phyloP scores from a whole-genome alignment of 2,888 invertebrate genomes.

The Plebejus melissa region DNA sequence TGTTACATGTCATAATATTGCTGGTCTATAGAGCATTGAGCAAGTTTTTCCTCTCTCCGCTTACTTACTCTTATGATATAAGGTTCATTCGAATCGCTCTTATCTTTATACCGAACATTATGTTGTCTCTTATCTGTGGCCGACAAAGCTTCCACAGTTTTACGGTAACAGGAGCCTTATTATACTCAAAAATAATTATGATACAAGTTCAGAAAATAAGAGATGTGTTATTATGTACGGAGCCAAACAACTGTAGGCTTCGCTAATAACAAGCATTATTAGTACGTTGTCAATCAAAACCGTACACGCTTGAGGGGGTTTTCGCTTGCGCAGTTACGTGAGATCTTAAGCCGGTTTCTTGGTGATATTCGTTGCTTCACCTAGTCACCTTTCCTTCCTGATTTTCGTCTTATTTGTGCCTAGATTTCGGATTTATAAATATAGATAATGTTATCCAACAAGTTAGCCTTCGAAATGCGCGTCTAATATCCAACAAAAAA shows the following conservation, averaged over 20 bases:
- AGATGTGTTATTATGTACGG: conserved; percentile 10
- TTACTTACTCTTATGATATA: conserved; percentile 15
- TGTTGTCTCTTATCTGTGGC: conserved; percentile 23
- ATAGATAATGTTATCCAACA: background rate
- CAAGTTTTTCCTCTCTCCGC: background rate
- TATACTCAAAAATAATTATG: conserved; percentile 17
- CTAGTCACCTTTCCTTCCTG: conserved; percentile 14
- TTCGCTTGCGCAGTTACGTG: conserved; percentile 9
- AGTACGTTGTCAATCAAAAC: conserved; percentile 18
- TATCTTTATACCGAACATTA: conserved; percentile 21
- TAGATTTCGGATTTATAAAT: background rate
- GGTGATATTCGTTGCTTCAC: background rate
- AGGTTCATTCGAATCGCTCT: conserved; percentile 25
- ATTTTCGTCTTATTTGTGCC: conserved; percentile 33
- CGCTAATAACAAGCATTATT: conserved; percentile 14
- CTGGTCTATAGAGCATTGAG: background rate
- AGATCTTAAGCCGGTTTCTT: conserved; percentile 18
- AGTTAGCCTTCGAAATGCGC: background rate
- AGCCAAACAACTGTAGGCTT: background rate
- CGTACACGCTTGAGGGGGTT: conserved; percentile 7
- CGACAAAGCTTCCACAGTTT: conserved; percentile 26
- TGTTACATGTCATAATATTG: background rate
- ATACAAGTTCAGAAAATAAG: conserved; percentile 16
- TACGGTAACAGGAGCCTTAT: conserved; percentile 16
- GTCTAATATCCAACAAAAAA: background rate